A percentile compares a stretch with the other conserved stretches of the same genome.
Evolutionary conservation across 2,888 invertebrate species (phyloP).

Genomic region (Troides oblongomaculatus): DNA sequence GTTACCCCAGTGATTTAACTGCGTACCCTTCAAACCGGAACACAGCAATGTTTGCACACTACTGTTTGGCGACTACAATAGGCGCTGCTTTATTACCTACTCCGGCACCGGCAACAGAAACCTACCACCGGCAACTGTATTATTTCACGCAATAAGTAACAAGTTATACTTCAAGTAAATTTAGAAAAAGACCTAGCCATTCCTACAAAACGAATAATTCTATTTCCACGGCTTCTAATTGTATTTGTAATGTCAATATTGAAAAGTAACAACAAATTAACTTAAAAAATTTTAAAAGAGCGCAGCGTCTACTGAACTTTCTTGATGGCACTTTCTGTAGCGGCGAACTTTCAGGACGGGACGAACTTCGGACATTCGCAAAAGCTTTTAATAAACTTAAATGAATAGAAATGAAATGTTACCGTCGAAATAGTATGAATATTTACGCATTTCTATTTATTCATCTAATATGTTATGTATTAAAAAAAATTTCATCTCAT

Average conservation of each 20-base stretch:
- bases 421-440: not conserved
- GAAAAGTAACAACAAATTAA: constrained; percentile 16
- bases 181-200: too few relatives aligned
- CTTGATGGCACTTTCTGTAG: constrained; percentile 14
- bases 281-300: constrained; percentile 1
- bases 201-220: not conserved
- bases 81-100: too few relatives aligned
- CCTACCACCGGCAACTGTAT: too few relatives aligned
- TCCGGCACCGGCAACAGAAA: too few relatives aligned
- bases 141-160: too few relatives aligned
- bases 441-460: not conserved
- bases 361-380: constrained; percentile 3
- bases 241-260: constrained; percentile 1
- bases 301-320: constrained; percentile 6
- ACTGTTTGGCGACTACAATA: too few relatives aligned
- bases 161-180: too few relatives aligned
- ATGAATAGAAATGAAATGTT: constrained; percentile 1
- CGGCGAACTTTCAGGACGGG: constrained; percentile 5
- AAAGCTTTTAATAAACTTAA: constrained; percentile 7
- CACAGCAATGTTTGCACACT: too few relatives aligned
- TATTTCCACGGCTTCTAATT: not conserved
- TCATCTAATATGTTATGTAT: not conserved
- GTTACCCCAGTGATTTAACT: too few relatives aligned
- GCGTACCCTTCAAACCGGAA: too few relatives aligned
- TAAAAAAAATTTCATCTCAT: not conserved